Conservation (phyloP, 2,888 invertebrate genomes). For the Perizoma flavofasciatum region DNA sequence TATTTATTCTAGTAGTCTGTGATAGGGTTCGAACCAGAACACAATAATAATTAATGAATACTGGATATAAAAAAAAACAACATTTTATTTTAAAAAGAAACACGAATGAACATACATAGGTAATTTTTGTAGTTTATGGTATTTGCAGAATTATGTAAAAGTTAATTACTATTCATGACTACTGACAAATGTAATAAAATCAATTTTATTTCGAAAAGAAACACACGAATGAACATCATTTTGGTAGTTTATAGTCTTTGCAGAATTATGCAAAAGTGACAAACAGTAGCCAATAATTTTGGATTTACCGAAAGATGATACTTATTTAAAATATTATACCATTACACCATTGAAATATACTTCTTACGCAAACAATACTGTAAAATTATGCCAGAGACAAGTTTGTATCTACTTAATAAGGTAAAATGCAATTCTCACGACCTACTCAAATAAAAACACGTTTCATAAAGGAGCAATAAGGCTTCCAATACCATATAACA, state of each 20-base stretch:
- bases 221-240: background rate
- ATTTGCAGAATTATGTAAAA: too few species aligned
- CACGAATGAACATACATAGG: too few species aligned
- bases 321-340: too few species aligned
- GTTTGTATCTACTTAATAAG: background rate
- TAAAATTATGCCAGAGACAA: background rate
- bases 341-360: background rate
- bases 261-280: slow-evolving; percentile 1
- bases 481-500: too few species aligned
- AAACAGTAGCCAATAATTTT: background rate
- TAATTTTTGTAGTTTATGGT: too few species aligned
- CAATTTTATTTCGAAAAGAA: background rate
- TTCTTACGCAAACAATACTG: background rate
- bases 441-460: background rate
- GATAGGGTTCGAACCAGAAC: too few species aligned
- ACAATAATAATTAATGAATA: too few species aligned
- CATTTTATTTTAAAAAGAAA: too few species aligned
- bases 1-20: too few species aligned
- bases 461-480: background rate
- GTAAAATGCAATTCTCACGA: background rate
- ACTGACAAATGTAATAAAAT: too few species aligned
- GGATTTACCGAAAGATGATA: slow-evolving; percentile 1
- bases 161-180: too few species aligned
- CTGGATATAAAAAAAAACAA: too few species aligned
- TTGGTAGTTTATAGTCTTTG: slow-evolving; percentile 2